phyloP scores from a whole-genome alignment of 1,140 invertebrate species.

The Drosophila sp. region DNA sequence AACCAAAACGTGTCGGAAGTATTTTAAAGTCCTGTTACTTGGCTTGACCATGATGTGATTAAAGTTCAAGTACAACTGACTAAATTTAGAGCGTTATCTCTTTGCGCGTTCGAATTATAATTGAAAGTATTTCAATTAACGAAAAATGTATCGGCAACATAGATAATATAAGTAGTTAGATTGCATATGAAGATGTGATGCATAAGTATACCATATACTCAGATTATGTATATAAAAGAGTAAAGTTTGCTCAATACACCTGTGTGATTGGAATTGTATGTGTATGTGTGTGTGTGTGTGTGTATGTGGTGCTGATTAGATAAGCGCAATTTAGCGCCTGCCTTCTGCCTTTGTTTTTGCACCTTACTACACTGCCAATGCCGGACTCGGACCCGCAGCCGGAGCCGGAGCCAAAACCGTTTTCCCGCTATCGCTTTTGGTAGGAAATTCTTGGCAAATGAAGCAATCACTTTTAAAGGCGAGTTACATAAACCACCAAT shows the following conservation, averaged over 20 bases:
- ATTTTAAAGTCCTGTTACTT: slow-evolving; percentile 63
- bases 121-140: slow-evolving; percentile 12
- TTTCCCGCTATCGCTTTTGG: slow-evolving; percentile 58
- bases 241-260: slow-evolving; percentile 30
- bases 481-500: slow-evolving; percentile 62
- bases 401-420: too few relatives aligned
- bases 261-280: slow-evolving; percentile 18
- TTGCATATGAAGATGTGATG: slow-evolving; percentile 8
- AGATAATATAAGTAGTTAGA: neutral
- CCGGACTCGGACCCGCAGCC: too few relatives aligned
- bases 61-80: neutral
- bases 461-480: slow-evolving; percentile 65
- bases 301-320: slow-evolving; percentile 59
- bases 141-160: neutral
- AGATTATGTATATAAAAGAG: slow-evolving; percentile 1
- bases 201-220: slow-evolving; percentile 13
- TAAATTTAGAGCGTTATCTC: slow-evolving; percentile 19
- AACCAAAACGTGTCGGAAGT: slow-evolving; percentile 62
- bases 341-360: slow-evolving; percentile 63
- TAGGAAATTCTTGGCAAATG: slow-evolving; percentile 71
- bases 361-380: slow-evolving; percentile 47
- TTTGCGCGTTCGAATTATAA: slow-evolving; percentile 7
- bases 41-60: slow-evolving; percentile 59
- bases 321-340: slow-evolving; percentile 61
- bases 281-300: slow-evolving; percentile 30